A percentile compares a stretch with the other conserved stretches of the same genome.
Conservation (phyloP, 2,797 vertebrate species). For the Betta splendens region DNA sequence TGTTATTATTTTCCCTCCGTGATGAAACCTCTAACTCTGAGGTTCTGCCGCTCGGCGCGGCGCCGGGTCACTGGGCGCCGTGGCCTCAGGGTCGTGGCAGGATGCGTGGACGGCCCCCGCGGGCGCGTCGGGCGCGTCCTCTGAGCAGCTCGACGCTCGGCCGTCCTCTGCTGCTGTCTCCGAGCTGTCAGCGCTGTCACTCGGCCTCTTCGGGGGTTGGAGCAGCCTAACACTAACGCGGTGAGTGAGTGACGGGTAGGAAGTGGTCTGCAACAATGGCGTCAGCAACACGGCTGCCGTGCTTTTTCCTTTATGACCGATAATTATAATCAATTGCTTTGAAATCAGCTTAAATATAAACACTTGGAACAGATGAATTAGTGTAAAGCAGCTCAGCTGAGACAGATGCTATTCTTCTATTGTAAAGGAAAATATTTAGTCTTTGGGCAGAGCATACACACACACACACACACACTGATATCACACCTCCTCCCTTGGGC, state of each 20-base stretch:
- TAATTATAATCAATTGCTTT: not conserved
- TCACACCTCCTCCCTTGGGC: conserved; percentile 14
- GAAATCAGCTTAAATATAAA: not conserved
- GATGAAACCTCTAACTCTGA: conserved; percentile 33
- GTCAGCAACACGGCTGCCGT: conserved; percentile 2
- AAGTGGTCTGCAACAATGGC: conserved; percentile 30
- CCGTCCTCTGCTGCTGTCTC: conserved; percentile 13
- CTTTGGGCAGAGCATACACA: conserved; percentile 1
- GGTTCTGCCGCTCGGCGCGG: conserved; percentile 13
- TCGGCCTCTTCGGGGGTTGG: conserved; percentile 31
- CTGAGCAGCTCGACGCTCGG: conserved; percentile 29
- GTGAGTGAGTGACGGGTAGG: conserved; percentile 19
- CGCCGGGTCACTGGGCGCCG: conserved; percentile 32
- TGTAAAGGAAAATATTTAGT: not conserved
- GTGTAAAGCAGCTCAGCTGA: not conserved
- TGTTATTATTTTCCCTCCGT: conserved; percentile 34
- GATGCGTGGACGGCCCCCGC: conserved; percentile 7
- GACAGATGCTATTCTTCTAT: not conserved
- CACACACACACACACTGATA: conserved; percentile 10
- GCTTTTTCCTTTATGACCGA: not conserved
- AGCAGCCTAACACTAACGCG: conserved; percentile 27
- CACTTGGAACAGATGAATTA: not conserved
- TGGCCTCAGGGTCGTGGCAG: conserved; percentile 9
- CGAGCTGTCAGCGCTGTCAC: conserved; percentile 19
- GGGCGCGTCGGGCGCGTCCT: conserved; percentile 19